These are phyloP conservation scores for Premnoplex brunnescens DNA, from an alignment of 2,797 vertebrate species.

Conservation along the genomic window DNA sequence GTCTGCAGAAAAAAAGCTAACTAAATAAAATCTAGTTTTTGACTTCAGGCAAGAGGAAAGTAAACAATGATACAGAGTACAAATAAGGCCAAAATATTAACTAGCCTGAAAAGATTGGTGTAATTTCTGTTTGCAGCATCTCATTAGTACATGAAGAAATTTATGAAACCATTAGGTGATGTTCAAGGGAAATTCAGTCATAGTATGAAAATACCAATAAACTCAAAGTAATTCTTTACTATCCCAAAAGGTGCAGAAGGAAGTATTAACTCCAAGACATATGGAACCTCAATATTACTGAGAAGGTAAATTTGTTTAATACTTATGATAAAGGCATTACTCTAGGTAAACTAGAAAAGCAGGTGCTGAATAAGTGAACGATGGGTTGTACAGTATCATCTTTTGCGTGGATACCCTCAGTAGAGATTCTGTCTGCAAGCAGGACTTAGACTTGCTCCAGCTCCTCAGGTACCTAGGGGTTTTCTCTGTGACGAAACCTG, in stretches of 20 bases:
- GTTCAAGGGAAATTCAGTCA: not conserved
- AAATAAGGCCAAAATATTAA: not conserved
- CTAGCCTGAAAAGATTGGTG: not conserved
- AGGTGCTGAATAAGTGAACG: not conserved
- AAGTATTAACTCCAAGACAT: not conserved
- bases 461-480: not conserved
- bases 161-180: not conserved
- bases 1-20: not conserved
- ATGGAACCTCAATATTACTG: not conserved
- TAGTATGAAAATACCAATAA: not conserved
- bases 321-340: not conserved
- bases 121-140: not conserved
- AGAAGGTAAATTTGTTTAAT: not conserved
- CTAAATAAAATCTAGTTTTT: not conserved
- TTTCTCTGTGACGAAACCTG: not conserved
- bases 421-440: not conserved
- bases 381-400: not conserved
- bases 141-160: not conserved
- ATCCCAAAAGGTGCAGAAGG: not conserved
- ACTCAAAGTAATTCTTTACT: not conserved
- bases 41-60: not conserved
- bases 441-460: not conserved
- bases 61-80: not conserved
- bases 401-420: not conserved
- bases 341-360: not conserved